These are phyloP conservation scores for Desmophyllum pertusum DNA, from an alignment of 92 coral and sea anemone genomes.

Conservation along the genomic window DNA sequence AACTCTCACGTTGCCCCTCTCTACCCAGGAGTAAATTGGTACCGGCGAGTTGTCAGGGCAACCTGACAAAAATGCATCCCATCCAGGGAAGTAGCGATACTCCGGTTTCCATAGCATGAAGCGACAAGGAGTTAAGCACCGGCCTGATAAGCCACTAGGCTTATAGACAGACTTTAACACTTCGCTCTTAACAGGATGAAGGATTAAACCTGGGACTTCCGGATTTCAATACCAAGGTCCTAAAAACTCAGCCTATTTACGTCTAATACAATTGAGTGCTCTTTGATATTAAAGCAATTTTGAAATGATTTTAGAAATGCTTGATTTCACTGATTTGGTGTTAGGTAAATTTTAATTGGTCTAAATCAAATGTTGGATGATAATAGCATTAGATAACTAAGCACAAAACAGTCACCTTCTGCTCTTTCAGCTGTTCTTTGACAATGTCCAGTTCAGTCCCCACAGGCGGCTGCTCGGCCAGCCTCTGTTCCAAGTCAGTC, in stretches of 20 bases:
- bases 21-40: no score
- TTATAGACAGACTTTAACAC: no score
- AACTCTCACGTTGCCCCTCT: no score
- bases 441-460: slow-evolving; percentile 96
- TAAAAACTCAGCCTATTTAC: not conserved
- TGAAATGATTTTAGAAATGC: not conserved
- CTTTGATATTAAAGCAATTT: not conserved
- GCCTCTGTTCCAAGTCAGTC: slow-evolving; percentile 79
- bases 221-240: not conserved
- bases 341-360: not conserved
- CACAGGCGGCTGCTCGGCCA: slow-evolving; percentile 82
- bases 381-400: not conserved
- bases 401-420: slow-evolving; percentile 72
- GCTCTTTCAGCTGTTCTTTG: slow-evolving; percentile 87
- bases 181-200: no score
- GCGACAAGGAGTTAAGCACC: no score
- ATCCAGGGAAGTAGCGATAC: no score
- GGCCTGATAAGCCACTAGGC: no score
- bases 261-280: not conserved
- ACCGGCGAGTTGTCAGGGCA: no score
- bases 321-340: not conserved
- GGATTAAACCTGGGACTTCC: not conserved
- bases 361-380: not conserved
- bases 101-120: no score
- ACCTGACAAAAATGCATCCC: no score